Base-by-base conservation (phyloP, 2,113 vertebrate species). In the Amia ocellicauda region DNA sequence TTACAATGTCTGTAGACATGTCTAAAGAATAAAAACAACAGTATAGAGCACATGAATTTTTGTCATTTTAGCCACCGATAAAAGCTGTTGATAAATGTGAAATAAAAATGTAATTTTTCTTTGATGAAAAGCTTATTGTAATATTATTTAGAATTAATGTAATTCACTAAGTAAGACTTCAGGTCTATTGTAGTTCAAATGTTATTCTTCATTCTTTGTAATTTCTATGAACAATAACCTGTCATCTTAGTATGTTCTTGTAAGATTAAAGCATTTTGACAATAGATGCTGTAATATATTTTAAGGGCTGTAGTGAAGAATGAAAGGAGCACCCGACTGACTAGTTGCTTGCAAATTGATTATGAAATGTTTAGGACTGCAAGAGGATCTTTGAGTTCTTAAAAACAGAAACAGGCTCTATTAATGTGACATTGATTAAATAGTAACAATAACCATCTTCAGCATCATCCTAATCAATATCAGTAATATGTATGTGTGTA, bases 201-300 rank as follows among this genome's bases (percentile, higher is more conserved):
- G 83, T 84, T 82, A 81, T 79, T 79, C 66, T 82, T 84, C 85
- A n/a, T 81, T 86, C 81, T 88, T 82, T 83, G 77, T 75, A 77
- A 73, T 60, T 66, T 60, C 40, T 61, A 73, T 68, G 85, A 88
- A 86, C 82, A 83, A 84, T 81, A 77, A 74, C 79, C 81, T 70
- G 79, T 82, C 83, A 81, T 80, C 84, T 84, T 82, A 80, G 73
- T 81, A 78, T 69, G 81, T 77, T 77, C 74, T 80, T 85, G 84
- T 83, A 84, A 82, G 86, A 88, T 87, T 87, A 85, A 89, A 90
- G 80, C 70, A 70, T 78, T 84, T 76, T 74, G 79, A 88, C 83
- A 81, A 88, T 76, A 80, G 78, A 80, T 61, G 66, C 68, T 71
- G 70, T 86, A 87, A 88, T 86, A 86, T 65, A 85, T 83, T 85